These are phyloP conservation scores for Pseudolycoriella hygida DNA, from an alignment of 2,888 invertebrate genomes.

Conservation along the genomic window DNA sequence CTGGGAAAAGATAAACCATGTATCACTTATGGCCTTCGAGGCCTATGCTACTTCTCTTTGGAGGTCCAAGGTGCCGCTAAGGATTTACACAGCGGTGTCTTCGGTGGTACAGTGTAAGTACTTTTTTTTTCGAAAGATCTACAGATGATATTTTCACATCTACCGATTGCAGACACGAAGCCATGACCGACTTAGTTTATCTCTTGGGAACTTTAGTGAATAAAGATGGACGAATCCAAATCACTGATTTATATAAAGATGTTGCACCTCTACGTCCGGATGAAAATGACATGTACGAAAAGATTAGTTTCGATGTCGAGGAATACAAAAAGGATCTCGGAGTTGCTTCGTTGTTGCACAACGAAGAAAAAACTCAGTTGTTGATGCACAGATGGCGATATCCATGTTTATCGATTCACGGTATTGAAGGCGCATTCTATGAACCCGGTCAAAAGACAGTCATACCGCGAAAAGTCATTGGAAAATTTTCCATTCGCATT, in stretches of 20 bases:
- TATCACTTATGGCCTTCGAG: slow-evolving; percentile 88
- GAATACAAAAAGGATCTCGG: slow-evolving; percentile 62
- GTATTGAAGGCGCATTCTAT: slow-evolving; percentile 88
- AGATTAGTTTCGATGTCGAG: slow-evolving; percentile 72
- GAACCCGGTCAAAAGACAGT: slow-evolving; percentile 91
- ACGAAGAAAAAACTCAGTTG: slow-evolving; percentile 61
- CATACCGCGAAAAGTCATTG: slow-evolving; percentile 80
- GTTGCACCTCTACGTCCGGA: slow-evolving; percentile 53
- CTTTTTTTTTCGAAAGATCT: no score
- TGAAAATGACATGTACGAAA: slow-evolving; percentile 55
- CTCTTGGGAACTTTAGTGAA: slow-evolving; percentile 72
- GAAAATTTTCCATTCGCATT: slow-evolving; percentile 92
- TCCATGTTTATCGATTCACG: slow-evolving; percentile 86
- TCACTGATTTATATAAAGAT: slow-evolving; percentile 68
- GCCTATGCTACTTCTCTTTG: slow-evolving; percentile 77
- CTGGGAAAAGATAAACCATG: slow-evolving; percentile 93
- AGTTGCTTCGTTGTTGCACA: slow-evolving; percentile 46
- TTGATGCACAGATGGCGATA: slow-evolving; percentile 92
- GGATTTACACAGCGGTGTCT: slow-evolving; percentile 92
- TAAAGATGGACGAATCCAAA: slow-evolving; percentile 66
- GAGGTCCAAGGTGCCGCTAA: slow-evolving; percentile 77
- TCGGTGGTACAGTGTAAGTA: slow-evolving; percentile 81
- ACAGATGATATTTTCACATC: background rate
- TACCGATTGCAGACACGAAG: slow-evolving; percentile 70
- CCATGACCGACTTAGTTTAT: slow-evolving; percentile 80